These are phyloP conservation scores for Capitella teleta DNA, from an alignment of 1,140 invertebrate genomes.

Conservation along the genomic window DNA sequence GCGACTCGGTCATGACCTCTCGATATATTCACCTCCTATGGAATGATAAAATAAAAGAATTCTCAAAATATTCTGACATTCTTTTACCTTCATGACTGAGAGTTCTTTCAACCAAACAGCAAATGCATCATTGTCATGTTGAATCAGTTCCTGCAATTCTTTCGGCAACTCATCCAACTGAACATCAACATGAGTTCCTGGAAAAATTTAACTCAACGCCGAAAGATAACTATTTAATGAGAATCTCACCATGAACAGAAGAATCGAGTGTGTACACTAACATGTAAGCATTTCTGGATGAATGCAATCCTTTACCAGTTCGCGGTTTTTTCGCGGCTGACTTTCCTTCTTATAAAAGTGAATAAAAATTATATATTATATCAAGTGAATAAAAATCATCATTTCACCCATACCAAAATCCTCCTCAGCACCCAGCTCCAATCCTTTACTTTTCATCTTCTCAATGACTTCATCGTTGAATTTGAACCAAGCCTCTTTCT, in stretches of 20 bases:
- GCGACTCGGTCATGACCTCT: conserved; percentile 38
- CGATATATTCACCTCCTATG: conserved; percentile 42
- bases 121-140: no score
- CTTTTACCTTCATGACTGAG: no score
- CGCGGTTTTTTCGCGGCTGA: conserved; percentile 13
- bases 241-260: neutral
- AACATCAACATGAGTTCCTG: neutral
- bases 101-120: no score
- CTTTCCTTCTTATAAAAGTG: no score
- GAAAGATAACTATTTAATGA: neutral
- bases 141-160: no score
- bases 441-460: conserved; percentile 48
- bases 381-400: no score
- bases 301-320: conserved; percentile 36
- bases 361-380: no score
- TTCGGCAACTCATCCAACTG: no score
- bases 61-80: no score
- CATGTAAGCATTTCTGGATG: conserved; percentile 54
- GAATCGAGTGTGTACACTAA: conserved; percentile 53
- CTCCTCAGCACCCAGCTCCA: conserved; percentile 46
- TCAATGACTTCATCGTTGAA: conserved; percentile 61
- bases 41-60: neutral
- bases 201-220: no score
- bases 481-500: conserved; percentile 51
- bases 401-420: conserved; percentile 16